Evolutionary conservation across 2,113 vertebrate species (phyloP).

Genomic region (Myiozetetes cayanensis): DNA sequence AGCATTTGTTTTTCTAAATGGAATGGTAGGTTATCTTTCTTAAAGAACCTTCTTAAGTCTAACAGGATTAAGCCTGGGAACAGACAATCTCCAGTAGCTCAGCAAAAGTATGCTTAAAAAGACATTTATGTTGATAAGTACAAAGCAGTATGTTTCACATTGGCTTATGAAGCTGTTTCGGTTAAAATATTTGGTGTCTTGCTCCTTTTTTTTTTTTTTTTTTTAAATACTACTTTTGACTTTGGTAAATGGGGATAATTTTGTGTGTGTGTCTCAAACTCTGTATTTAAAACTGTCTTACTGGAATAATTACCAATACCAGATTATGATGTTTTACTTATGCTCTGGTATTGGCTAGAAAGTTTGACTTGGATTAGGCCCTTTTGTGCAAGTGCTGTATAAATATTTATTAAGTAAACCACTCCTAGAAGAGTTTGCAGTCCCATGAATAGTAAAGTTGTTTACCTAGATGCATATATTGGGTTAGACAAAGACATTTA

Average conservation of each 20-base stretch:
- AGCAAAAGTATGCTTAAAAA: background rate
- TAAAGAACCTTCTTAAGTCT: background rate
- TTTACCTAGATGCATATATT: background rate
- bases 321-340: background rate
- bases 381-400: background rate
- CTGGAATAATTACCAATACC: background rate
- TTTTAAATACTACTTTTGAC: background rate
- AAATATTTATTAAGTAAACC: conserved; percentile 8
- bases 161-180: background rate
- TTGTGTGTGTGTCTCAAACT: background rate
- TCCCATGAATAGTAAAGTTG: background rate
- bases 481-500: background rate
- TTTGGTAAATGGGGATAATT: background rate
- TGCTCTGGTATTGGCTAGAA: background rate
- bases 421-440: background rate
- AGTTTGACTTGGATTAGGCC: background rate
- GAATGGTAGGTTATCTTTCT: background rate
- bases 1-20: background rate
- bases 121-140: background rate
- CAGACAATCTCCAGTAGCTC: background rate
- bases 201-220: background rate
- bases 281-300: background rate
- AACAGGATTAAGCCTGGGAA: background rate
- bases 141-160: background rate
- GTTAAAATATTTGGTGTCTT: background rate